Evolutionary conservation across 53 echinoderm and acorn worm species (phyloP), one percentile per base, ranked within the genome.

Genomic region (Crossaster papposus): DNA sequence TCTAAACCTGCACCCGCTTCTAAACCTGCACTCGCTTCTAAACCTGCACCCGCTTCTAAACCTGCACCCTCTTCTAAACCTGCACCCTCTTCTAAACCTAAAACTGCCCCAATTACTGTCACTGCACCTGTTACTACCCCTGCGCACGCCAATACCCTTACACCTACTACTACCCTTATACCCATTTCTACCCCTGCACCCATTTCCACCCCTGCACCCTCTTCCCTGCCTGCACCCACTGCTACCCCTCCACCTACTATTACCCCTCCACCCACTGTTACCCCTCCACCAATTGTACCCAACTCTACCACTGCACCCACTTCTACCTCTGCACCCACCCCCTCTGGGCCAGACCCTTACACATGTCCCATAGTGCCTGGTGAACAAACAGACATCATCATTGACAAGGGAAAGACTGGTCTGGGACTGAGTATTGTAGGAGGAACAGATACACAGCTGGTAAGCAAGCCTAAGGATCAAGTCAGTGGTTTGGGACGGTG

Each of bases 361-460:
- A 95, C 94, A 74, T 85, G 91, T 77, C 92, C 87, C 13, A 93
- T 94, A 36, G 82, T 82, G 52, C 91, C 94, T 58, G 95, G 95
- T 30, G 72, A 37, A 32, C 90, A 92, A 81, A 92, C 94, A 12
- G 90, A 90, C 22, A 98, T 98, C 81, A 92, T 94, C 79, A 92
- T 98, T 64, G 94, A 96, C 85, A 92, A 94, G 55, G 98, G 98
- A 3, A 82, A 89, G 73, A 93, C 78, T 28, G 93, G 96, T 10
- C 90, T 98, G 3, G 98, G 98, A 3, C 85, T 98, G 24, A 96
- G 96, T 74, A 94, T 98, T 55, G 92, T 92, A 28, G 98, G 96
- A 36, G 98, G 96, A 65, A 79, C 90, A 8, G 96, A 96, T 72
- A 96, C 96, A 20, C 85, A 93, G 29, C 70, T 95, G 88, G 95